Evolutionary conservation across 1,140 invertebrate species (phyloP), one percentile per base, ranked within the genome.

Genomic region (Drosophila nigrodunni): DNA sequence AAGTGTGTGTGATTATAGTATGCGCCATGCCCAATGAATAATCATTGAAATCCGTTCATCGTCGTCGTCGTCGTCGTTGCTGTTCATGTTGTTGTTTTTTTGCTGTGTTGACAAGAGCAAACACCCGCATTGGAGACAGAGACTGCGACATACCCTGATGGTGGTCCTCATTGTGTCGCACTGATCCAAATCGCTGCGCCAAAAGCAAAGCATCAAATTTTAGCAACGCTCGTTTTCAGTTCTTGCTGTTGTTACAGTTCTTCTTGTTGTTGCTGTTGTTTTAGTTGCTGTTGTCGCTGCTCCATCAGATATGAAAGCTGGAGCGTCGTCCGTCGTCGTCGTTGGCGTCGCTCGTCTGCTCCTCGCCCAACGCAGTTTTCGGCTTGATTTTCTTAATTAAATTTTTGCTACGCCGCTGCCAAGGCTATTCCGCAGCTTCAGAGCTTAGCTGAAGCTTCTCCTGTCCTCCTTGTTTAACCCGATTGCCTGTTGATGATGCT

Each of bases 331-430:
- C 67, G 55, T 88, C 76, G 80, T 75, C 59, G 68, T 83, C 73
- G 80, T 89, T 85, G 85, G 88, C 80, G 85, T 77, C 71, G 62
- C 67, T 74, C 55, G 64, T 77, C 59, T 74, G 66, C 68, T 74
- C 72, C 68, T 85, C 77, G 68, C 74, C 58, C 74, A 79, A 79
- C 77, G 77, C 74, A 79, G 78, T 87, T 82, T 88, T 88, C 75
- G 80, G 78, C 85, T 87, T 88, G 83, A 88, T 88, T 88, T 88
- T 89, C 85, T 88, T 88, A 89, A 88, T 88, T 88, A 89, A 88
- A 88, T 88, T 89, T 88, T 89, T 82, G 85, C 85, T 85, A 83
- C 80, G 85, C 74, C 72, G 83, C 71, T 75, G 83, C 83, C 80
- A 83, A 88, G 82, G 85, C 77, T 83, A 74, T 74, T 68, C 46